phyloP scores from a whole-genome alignment of 2,797 vertebrate genomes.

The Xenopus petersii region DNA sequence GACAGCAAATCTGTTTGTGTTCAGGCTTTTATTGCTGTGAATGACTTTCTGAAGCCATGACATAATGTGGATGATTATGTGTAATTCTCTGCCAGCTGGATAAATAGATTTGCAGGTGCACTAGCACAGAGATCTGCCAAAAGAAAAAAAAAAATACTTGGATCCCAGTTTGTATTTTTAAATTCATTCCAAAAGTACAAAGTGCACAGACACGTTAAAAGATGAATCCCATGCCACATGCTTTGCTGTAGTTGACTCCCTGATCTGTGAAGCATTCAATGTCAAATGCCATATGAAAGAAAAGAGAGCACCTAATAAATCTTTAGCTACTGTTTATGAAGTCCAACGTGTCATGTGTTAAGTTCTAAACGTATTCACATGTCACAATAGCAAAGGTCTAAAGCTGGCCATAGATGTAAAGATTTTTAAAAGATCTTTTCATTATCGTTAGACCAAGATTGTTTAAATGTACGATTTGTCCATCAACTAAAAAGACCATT shows the following conservation, averaged over 20 bases:
- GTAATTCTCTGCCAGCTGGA: conserved; percentile 41
- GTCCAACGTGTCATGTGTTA: too few species aligned
- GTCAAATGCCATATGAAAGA: conserved; percentile 32
- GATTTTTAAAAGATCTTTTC: too few species aligned
- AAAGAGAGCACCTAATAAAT: conserved; percentile 34
- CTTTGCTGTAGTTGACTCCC: conserved; percentile 29
- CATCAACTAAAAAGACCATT: too few species aligned
- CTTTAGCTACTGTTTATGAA: conserved; percentile 35
- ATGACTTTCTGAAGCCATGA: conserved; percentile 40
- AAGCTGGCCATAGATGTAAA: too few species aligned
- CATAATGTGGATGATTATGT: conserved; percentile 44
- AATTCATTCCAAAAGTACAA: conserved; percentile 40
- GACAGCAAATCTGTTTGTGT: conserved; percentile 29
- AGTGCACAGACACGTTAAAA: conserved; percentile 27
- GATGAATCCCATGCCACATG: conserved; percentile 31
- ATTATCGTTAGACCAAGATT: too few species aligned
- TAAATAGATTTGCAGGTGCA: conserved; percentile 42
- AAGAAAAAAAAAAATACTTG: conserved; percentile 12
- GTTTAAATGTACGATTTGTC: too few species aligned
- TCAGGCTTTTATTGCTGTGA: conserved; percentile 30
- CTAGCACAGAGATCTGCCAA: conserved; percentile 19
- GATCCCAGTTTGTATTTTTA: conserved; percentile 24
- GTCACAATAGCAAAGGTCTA: too few species aligned
- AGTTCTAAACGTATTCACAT: too few species aligned
- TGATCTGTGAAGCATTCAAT: conserved; percentile 32